Base-by-base conservation (phyloP, 2,797 vertebrate genomes). In the Takifugu ocellatus region DNA sequence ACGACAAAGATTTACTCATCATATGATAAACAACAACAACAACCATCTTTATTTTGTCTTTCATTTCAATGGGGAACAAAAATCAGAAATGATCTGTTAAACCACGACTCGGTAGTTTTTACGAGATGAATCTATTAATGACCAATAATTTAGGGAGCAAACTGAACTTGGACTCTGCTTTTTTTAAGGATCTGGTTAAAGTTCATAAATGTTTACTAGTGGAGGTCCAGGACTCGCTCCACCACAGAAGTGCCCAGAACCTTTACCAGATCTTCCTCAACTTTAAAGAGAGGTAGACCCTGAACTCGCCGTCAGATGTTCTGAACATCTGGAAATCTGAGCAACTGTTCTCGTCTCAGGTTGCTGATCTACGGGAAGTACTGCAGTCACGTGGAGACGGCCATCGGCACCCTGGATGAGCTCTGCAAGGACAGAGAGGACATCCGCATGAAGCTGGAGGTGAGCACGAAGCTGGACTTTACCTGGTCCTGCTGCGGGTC, bases 311-410 rank as follows among this genome's bases (percentile, higher is more conserved):
- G 2, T 10, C 31, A 33, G 31, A 33, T 9, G 31, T 9, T 33
- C 31, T 33, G 31, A 10, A 29, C 27, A 29, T 5, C 8, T 33
- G 31, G 8, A 33, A 33, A 33, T 3, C 15, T 6, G 9, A 46
- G n/a, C 43, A 5, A 8, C 16, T 44, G 16, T 21, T 54, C 24
- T 25, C 44, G 16, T 61, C 46, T 1, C 75, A 99, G 97, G 76
- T 88, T 99, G 86, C 90, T 98, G 77, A 92, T 98, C 79, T 99
- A 99, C 26, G 96, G 97, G 26, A 94, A 95, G 67, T 99, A 99
- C 87, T 99, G 97, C 89, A 97, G 96, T 81, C 94, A 94, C 9
- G 96, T 99, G 62, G 97, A 99, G 79, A 90, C 70, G 0, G 93
- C 97, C 48, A 98, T 98, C 72, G 91, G 92, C 0, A 90, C 85